Evolutionary conservation across 1,140 invertebrate species (phyloP), one percentile per base, ranked within the genome.

Genomic region (Ctenoplectra terminalis): DNA sequence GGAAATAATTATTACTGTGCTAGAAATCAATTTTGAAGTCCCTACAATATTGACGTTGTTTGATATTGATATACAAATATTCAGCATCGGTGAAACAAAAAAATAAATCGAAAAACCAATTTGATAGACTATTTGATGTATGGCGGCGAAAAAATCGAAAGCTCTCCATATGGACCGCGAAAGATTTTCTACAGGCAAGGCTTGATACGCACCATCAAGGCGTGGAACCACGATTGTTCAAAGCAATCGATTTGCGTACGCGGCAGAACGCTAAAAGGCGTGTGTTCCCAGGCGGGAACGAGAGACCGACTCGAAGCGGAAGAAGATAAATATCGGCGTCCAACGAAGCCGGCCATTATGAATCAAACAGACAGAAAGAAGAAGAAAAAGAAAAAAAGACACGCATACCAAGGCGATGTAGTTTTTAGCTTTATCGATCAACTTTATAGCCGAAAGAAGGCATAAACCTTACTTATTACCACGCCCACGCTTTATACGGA

Each of bases 401-500:
- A 1, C 26, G 26, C 54, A 50, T 73, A 63, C 46, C 69, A 26
- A n/a, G 56, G 20, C 34, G 34, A 70, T 61, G 56, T 79, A 72
- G 76, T 72, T 73, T 79, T 54, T 63, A 63, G 58, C 69, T 54
- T 80, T 80, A 80, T 80, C 77, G 77, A 80, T 80, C 77, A 63
- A 80, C 69, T 63, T 80, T 80, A 80, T 73, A 63, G 69, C 77
- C 83, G 74, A 78, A 73, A 81, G 69, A 73, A 73, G 46, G 75
- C 54, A 78, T 50, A 61, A 66, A 52, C 67, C 74, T 78, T 61
- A 56, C 66, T 82, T 82, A 82, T 82, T 82, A 78, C 75, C 84
- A 81, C 86, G 80, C 85, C 87, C 86, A 89, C 88, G 84, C 86
- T 79, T 56, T 69, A 72, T 69, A 54, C 72, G 26, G 71, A 64